These are phyloP conservation scores for Pollimyrus isidori DNA, from an alignment of 2,113 vertebrate genomes.

Conservation along the genomic window DNA sequence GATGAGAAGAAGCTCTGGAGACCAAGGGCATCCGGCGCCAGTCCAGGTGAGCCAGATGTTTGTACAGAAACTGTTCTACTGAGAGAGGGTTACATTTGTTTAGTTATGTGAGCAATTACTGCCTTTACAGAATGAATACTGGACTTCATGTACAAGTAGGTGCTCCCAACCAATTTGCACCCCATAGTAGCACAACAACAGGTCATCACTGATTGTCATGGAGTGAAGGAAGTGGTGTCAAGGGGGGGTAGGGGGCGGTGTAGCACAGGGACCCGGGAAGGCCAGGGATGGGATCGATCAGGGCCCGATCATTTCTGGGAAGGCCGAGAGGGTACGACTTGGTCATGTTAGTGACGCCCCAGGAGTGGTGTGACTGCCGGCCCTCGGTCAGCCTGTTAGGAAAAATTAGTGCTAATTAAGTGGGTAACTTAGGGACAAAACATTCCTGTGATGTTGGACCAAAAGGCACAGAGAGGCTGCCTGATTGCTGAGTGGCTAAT, in stretches of 20 bases:
- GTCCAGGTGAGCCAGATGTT: background rate
- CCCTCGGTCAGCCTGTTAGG: slow-evolving; percentile 63
- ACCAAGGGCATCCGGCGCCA: background rate
- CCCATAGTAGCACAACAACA: background rate
- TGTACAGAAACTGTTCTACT: background rate
- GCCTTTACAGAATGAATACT: background rate
- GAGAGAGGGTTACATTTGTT: background rate
- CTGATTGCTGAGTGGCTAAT: slow-evolving; percentile 59
- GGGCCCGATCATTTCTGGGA: background rate
- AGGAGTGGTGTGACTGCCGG: slow-evolving; percentile 53
- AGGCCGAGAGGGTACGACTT: background rate
- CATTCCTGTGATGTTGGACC: slow-evolving; percentile 60
- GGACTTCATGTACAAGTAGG: background rate
- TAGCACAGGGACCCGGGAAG: background rate
- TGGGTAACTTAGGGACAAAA: slow-evolving; percentile 59
- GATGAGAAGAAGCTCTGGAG: background rate
- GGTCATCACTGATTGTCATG: slow-evolving; percentile 11
- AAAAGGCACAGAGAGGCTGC: slow-evolving; percentile 60
- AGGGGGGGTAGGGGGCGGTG: background rate
- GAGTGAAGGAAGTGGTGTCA: background rate
- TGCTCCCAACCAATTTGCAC: background rate
- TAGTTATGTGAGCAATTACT: background rate
- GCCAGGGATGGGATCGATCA: background rate
- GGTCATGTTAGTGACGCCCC: slow-evolving; percentile 46
- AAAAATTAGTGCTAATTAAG: slow-evolving; percentile 65